phyloP scores from a whole-genome alignment of 2,797 vertebrate genomes.

The Tokudaia muenninki region DNA sequence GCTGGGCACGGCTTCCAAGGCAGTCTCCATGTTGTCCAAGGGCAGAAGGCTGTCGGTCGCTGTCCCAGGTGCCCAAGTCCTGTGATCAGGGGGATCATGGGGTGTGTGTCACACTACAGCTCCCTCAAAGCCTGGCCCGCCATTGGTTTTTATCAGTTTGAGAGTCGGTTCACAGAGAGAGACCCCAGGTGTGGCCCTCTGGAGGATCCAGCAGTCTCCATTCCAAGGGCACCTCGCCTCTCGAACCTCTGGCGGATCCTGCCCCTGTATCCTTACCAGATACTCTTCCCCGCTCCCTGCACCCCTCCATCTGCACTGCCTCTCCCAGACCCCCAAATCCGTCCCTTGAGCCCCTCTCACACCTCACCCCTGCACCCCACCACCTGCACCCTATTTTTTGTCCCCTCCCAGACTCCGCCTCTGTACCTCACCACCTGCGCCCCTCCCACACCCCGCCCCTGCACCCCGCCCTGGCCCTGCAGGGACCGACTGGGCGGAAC shows the following conservation, averaged over 20 bases:
- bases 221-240: neutral
- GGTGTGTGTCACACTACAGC: neutral
- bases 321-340: neutral
- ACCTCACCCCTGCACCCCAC: neutral
- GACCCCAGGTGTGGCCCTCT: neutral
- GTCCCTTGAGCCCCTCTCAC: neutral
- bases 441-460: neutral
- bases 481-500: neutral
- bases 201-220: neutral
- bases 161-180: neutral
- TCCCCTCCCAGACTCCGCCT: neutral
- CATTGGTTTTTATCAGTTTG: neutral
- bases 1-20: neutral
- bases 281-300: too few species aligned
- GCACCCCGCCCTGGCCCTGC: neutral
- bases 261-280: neutral
- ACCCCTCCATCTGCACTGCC: neutral
- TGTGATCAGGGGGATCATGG: neutral
- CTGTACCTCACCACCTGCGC: neutral
- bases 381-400: conserved; percentile 17
- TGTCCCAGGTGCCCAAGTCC: neutral
- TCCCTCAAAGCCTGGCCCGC: neutral
- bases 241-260: neutral
- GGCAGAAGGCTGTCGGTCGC: neutral
- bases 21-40: neutral